Base-by-base conservation (phyloP, 1,140 invertebrate genomes). In the Zaprionus taronus region DNA sequence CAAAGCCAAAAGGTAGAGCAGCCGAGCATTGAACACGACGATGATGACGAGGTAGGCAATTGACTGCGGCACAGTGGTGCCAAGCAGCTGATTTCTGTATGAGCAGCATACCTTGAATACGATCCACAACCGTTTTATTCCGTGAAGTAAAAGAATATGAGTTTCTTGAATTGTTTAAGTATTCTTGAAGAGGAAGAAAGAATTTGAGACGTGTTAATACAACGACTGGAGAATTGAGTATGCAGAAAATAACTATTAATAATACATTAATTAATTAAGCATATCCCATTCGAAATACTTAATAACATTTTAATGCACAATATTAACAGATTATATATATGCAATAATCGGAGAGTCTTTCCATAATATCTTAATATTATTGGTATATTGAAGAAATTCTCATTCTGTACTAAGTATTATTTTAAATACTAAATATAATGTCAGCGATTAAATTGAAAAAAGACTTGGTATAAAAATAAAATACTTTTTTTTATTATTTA, bases 1-100 rank as follows among this genome's bases (percentile, higher is more conserved):
- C 77, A 75, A 82, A 75, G 53, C 77, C 57, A 72, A 83, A 83
- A 86, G 77, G 72, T 77, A 69, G 62, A 71, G 75, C 57, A 58
- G 53, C 3, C 6, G 31, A 41, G 15, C 15, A 57, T 51, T 55
- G 20, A 49, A 51, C 17, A 11, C n/a, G 11, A 51, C n/a, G 26
- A 68, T 44, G 17, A 56, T 44, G 17, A 56, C 55, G 20, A 58
- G 55, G 24, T 44, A 5, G 41, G 55, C 12, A 71, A 34, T 22
- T 9, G 28, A 47, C 41, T 47, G n/a, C 7, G 41, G 38, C 28
- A 83, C 81, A 73, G 80, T 83, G 81, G 81, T 36, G n/a, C 14
- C 20, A 61, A 69, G 24, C 9, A n/a, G 15, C 31, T 51, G 5
- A 61, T 34, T 20, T 4, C 17, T 14, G 11, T 1, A 1, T n/a